Percentiles rank a stretch among this genome's conserved stretches.
These are phyloP conservation scores for Scolopax mira DNA, from an alignment of 2,113 vertebrate genomes.

Conservation along the genomic window DNA sequence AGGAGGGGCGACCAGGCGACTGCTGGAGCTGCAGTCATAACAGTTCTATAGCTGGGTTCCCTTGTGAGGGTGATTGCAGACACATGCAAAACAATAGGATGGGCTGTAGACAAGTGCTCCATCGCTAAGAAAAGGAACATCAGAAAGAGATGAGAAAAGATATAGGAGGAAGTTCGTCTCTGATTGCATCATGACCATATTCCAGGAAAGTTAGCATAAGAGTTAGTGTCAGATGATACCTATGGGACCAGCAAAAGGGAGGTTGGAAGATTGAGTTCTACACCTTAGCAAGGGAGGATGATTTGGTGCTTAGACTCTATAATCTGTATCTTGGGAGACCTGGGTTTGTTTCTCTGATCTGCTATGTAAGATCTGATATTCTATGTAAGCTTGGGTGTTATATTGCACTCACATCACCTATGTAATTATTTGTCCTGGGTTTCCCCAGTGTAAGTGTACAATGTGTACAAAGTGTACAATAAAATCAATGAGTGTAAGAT, in stretches of 20 bases:
- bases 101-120: background rate
- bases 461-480: too few relatives aligned
- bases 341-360: background rate
- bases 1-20: background rate
- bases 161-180: background rate
- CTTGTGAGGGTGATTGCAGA: background rate
- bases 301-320: background rate
- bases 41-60: background rate
- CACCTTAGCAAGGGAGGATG: background rate
- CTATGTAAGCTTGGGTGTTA: background rate
- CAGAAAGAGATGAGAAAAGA: background rate
- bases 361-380: background rate
- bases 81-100: background rate
- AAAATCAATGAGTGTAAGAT: too few relatives aligned
- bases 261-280: background rate
- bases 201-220: background rate
- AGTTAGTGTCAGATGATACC: background rate
- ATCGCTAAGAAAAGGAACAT: background rate
- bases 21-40: background rate
- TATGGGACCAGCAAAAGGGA: background rate
- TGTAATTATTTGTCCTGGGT: background rate
- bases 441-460: too few relatives aligned
- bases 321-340: background rate
- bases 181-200: fast-evolving
- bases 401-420: too few relatives aligned